Conservation (phyloP, 2,888 invertebrate species). For the Diadromus collaris region DNA sequence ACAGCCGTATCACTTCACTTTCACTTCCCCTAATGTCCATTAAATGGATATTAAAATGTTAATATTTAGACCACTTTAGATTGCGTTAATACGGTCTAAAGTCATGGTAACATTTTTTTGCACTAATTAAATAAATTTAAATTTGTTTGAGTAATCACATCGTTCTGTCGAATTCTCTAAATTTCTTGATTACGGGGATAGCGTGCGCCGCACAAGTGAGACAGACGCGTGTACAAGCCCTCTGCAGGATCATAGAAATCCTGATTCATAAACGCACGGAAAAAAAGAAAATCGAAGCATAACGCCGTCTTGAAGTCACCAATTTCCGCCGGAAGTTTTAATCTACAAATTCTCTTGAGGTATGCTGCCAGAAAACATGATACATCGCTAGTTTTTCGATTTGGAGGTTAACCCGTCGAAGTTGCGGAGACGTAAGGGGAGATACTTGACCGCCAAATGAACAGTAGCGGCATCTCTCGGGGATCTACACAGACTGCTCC, state of each 20-base stretch:
- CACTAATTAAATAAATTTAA: too few relatives aligned
- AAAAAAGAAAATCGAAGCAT: not conserved
- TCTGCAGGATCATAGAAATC: not conserved
- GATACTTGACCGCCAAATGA: not conserved
- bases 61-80: too few relatives aligned
- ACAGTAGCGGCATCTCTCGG: constrained; percentile 12
- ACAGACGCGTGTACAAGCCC: not conserved
- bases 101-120: too few relatives aligned
- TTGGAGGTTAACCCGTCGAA: constrained; percentile 2
- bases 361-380: not conserved
- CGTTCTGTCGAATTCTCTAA: too few relatives aligned
- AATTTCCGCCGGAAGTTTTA: not conserved
- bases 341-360: not conserved
- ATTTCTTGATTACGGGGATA: too few relatives aligned
- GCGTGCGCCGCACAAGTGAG: not conserved
- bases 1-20: too few relatives aligned
- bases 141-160: too few relatives aligned
- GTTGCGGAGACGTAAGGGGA: constrained; percentile 17
- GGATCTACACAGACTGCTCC: not conserved
- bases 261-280: not conserved
- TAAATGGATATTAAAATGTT: too few relatives aligned
- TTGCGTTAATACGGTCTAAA: too few relatives aligned
- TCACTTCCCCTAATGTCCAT: too few relatives aligned
- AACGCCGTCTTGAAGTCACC: not conserved
- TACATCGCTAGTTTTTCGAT: not conserved